phyloP scores from a whole-genome alignment of 2,113 vertebrate genomes.

The Canis aureus region DNA sequence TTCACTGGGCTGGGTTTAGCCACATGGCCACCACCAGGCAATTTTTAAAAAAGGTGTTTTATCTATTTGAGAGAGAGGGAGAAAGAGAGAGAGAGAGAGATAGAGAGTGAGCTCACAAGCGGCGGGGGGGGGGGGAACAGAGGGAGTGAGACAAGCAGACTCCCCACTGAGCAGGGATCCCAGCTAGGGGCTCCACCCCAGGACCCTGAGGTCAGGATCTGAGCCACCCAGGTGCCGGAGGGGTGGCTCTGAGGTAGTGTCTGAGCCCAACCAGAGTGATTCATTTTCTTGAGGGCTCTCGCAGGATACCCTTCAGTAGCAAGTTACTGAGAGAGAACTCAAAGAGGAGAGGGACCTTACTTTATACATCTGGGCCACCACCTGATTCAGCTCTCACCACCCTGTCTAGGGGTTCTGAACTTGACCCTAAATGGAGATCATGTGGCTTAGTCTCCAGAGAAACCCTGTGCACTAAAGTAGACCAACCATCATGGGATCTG shows the following conservation, averaged over 20 bases:
- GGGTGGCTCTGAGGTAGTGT: background rate
- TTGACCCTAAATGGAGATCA: background rate
- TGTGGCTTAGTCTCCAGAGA: background rate
- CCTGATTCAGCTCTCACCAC: background rate
- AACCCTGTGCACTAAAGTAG: background rate
- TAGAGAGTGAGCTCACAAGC: background rate
- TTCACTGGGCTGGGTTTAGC: background rate
- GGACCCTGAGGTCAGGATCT: background rate
- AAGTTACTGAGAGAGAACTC: background rate
- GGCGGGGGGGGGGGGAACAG: background rate
- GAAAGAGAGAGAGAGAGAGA: background rate
- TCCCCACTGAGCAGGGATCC: background rate
- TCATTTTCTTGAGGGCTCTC: background rate
- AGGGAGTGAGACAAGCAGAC: background rate
- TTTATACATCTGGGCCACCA: background rate
- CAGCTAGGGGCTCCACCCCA: background rate
- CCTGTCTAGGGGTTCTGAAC: background rate
- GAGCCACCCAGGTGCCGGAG: background rate
- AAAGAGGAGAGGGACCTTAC: background rate
- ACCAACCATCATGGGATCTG: background rate
- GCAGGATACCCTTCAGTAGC: background rate
- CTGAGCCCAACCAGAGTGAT: background rate
- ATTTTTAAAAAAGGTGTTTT: background rate
- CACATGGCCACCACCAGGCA: background rate
- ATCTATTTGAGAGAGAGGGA: background rate